phyloP scores from a whole-genome alignment of 2,113 vertebrate genomes.

The Planiliza haematocheilus region DNA sequence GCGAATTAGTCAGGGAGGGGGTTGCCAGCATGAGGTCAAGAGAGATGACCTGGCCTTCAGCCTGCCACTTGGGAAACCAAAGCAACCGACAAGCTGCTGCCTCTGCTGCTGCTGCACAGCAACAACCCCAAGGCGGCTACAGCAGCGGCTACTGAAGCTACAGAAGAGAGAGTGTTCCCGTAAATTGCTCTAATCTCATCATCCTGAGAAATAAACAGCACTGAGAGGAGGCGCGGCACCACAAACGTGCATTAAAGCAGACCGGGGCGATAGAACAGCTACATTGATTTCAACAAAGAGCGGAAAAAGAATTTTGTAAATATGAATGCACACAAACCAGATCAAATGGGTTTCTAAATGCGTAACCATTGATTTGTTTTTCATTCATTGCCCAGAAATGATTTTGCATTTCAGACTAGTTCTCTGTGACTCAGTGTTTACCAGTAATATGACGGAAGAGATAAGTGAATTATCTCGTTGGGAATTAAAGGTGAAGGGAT shows the following conservation, averaged over 20 bases:
- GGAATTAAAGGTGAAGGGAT: slow-evolving; percentile 35
- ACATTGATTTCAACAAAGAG: slow-evolving; percentile 81
- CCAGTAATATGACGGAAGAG: slow-evolving; percentile 54
- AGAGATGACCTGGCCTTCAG: slow-evolving; percentile 74
- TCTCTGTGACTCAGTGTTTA: slow-evolving; percentile 55
- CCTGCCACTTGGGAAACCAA: slow-evolving; percentile 64
- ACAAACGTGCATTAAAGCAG: slow-evolving; percentile 49
- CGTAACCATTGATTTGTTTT: slow-evolving; percentile 73
- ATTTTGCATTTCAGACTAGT: slow-evolving; percentile 61
- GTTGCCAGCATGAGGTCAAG: slow-evolving; percentile 72
- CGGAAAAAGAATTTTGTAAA: slow-evolving; percentile 74
- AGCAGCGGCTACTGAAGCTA: slow-evolving; percentile 59
- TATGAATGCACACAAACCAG: slow-evolving; percentile 55
- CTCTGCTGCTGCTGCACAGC: slow-evolving; percentile 38
- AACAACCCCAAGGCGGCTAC: slow-evolving; percentile 47
- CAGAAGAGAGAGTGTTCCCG: slow-evolving; percentile 58
- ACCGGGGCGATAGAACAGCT: slow-evolving; percentile 49
- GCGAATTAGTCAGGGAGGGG: slow-evolving; percentile 73
- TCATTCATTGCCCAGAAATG: slow-evolving; percentile 40
- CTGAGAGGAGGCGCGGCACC: slow-evolving; percentile 55
- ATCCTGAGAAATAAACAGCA: slow-evolving; percentile 57
- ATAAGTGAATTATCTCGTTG: slow-evolving; percentile 43
- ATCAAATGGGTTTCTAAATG: slow-evolving; percentile 77
- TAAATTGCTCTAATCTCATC: slow-evolving; percentile 73
- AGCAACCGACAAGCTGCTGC: slow-evolving; percentile 54